phyloP scores from a whole-genome alignment of 2,113 vertebrate genomes.

The Clarias batrachus region DNA sequence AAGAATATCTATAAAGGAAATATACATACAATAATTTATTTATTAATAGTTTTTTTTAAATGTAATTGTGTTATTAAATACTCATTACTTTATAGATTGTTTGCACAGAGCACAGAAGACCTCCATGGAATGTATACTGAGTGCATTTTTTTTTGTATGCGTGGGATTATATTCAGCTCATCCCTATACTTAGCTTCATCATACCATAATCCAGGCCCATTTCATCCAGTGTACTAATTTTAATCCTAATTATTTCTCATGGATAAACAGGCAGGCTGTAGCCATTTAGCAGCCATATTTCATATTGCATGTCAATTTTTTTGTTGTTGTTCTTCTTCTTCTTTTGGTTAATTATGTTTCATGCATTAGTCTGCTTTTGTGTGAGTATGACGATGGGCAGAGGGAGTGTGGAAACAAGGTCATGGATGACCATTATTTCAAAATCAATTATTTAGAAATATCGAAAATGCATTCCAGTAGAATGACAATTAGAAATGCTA shows the following conservation, averaged over 20 bases:
- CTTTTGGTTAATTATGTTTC: slow-evolving; percentile 58
- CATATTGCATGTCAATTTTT: slow-evolving; percentile 39
- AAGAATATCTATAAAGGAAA: too few relatives aligned
- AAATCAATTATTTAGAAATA: too few relatives aligned
- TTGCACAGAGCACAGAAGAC: not conserved
- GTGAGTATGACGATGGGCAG: slow-evolving; percentile 56
- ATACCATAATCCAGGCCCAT: slow-evolving; percentile 19
- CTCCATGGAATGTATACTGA: not conserved
- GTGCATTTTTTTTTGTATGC: not conserved
- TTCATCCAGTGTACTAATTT: slow-evolving; percentile 57
- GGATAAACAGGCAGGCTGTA: slow-evolving; percentile 60
- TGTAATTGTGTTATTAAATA: too few relatives aligned
- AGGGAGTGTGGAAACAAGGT: slow-evolving; percentile 54
- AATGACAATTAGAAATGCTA: not conserved
- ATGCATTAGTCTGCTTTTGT: slow-evolving; percentile 57
- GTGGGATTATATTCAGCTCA: not conserved
- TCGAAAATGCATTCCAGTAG: not conserved
- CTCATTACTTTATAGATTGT: not conserved
- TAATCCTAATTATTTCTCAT: slow-evolving; percentile 71
- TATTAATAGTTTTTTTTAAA: not conserved
- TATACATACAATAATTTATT: too few relatives aligned
- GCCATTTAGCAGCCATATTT: slow-evolving; percentile 65
- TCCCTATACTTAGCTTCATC: slow-evolving; percentile 25
- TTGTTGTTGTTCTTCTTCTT: slow-evolving; percentile 58
- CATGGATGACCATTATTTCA: not conserved